phyloP scores from a whole-genome alignment of 2,797 vertebrate species.

The Mallotus villosus region DNA sequence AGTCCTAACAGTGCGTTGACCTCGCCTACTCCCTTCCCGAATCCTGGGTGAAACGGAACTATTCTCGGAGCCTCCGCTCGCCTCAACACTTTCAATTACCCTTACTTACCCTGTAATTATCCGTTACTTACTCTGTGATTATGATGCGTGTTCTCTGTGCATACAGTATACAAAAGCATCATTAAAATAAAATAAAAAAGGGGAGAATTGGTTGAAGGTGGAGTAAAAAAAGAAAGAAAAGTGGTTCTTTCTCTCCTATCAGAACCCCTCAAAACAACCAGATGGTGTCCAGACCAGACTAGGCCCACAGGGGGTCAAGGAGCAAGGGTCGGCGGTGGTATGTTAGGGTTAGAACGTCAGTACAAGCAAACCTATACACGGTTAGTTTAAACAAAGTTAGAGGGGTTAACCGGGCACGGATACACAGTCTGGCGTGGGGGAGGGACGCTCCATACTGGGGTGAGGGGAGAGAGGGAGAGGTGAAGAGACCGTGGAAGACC shows the following conservation, averaged over 20 bases:
- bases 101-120: too few species aligned
- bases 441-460: conserved; percentile 10
- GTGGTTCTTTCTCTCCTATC: too few species aligned
- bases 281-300: conserved; percentile 48
- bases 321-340: conserved; percentile 51
- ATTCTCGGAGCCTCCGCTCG: not conserved
- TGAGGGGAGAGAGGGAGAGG: not conserved
- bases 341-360: conserved; percentile 61
- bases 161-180: conserved; percentile 30
- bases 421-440: not conserved
- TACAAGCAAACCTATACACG: conserved; percentile 41
- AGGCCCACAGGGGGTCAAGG: conserved; percentile 44
- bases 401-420: conserved; percentile 41
- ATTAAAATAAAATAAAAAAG: not conserved
- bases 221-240: conserved; percentile 24
- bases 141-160: conserved; percentile 8
- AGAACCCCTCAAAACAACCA: conserved; percentile 41
- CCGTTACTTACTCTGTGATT: not conserved
- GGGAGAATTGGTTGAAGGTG: conserved; percentile 10
- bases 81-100: conserved; percentile 14
- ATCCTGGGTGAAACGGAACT: not conserved
- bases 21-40: too few species aligned
- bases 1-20: conserved; percentile 4
- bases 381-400: conserved; percentile 45
- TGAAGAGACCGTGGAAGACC: too few species aligned